Evolutionary conservation across 2,113 vertebrate species (phyloP), one percentile per base, ranked within the genome.

Genomic region (Peromyscus leucopus): DNA sequence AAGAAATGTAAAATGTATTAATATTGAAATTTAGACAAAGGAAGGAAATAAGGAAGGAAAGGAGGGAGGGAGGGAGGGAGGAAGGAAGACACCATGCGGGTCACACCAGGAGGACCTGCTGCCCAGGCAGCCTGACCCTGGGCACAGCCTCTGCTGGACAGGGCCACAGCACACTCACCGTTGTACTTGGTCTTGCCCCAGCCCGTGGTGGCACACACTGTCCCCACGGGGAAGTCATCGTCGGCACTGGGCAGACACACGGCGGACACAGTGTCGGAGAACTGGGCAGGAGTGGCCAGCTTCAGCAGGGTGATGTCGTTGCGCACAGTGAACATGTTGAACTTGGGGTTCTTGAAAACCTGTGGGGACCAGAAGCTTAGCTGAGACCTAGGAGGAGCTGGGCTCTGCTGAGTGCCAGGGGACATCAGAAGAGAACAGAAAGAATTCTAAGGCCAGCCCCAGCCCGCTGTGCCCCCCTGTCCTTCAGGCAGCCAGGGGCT

Each of bases 231-330:
- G 97, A 99, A 99, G 97, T 98, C 94, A 9, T 99, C 99, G 0
- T 5, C 4, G 9, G 97, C 94, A 39, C 94, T 74, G 0, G 99
- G 99, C 65, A 99, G 85, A 36, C 99, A 99, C 96, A 99, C 98
- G 0, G 99, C 98, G 0, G 99, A 99, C 71, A 99, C 98, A 0
- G 95, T 98, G 5, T 87, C 0, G 31, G 79, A 97, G 42, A 99
- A 36, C 71, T 51, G n/a, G 55, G 98, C 99, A 0, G 99, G 98
- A 0, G 79, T 93, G 83, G 98, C 97, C 94, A 99, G 98, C 97
- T 99, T 99, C 96, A 99, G 97, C 96, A 99, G 98, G 4, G 98
- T 94, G 97, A 99, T 99, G 98, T 99, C 99, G 0, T 99, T 99
- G 95, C 97, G 98, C 82, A 99, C 84, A 28, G 99, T 99, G 92